A percentile compares a stretch with the other conserved stretches of the same genome.
Conservation (phyloP, 1,140 invertebrate genomes). For the Tribolium madens region DNA sequence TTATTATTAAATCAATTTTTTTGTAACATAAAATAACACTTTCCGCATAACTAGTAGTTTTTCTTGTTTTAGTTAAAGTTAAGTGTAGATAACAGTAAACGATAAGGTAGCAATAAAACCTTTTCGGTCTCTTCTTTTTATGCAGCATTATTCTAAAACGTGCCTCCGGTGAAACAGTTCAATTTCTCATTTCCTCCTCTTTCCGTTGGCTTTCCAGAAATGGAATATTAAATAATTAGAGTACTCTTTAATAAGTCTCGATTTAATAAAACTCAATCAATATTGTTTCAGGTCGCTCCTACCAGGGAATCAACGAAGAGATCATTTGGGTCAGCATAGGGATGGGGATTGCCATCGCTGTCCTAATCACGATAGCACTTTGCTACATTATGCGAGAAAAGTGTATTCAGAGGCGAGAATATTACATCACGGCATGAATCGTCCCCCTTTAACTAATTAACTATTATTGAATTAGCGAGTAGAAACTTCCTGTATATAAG, state of each 20-base stretch:
- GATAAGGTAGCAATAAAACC: too few species aligned
- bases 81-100: too few species aligned
- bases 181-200: too few species aligned
- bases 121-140: too few species aligned
- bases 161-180: too few species aligned
- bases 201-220: too few species aligned
- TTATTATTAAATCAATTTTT: too few species aligned
- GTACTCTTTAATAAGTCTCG: neutral
- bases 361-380: constrained; percentile 82
- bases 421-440: constrained; percentile 77
- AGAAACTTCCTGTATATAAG: neutral
- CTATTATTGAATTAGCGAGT: neutral
- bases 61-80: too few species aligned
- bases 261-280: neutral
- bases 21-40: too few species aligned
- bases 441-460: constrained; percentile 46
- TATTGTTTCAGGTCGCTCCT: constrained; percentile 73
- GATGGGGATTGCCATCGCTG: constrained; percentile 84
- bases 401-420: constrained; percentile 79
- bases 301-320: constrained; percentile 85
- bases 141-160: too few species aligned
- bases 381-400: constrained; percentile 85
- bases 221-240: neutral
- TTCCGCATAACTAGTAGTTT: too few species aligned
- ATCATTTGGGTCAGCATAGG: constrained; percentile 89